Base-by-base conservation (phyloP, 64 coral and sea anemone species). In the Dendrophyllia cribrosa region DNA sequence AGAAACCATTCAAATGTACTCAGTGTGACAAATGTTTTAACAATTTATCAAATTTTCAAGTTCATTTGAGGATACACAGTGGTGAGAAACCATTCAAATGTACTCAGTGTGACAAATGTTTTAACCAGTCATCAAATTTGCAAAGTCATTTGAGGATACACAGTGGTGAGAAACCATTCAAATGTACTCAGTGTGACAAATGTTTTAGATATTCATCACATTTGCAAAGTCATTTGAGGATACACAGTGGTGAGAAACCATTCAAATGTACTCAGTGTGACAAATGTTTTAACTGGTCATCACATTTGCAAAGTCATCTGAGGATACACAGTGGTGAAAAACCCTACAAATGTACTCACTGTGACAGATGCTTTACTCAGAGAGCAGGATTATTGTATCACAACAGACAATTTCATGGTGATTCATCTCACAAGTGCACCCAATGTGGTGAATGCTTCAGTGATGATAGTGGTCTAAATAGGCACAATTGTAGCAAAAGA, bases 261-360 rank as follows among this genome's bases (percentile, higher is more conserved):
- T 82, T 82, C 7, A 56, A 82, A 82, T 82, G 78, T 82, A 12
- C 25, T 56, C 51, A 60, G 50, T 82, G 78, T 24, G 16, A 44
- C 20, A 82, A 58, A 58, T 51, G 15, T 51, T 82, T 82, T 60
- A 13, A 3, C 7, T 17, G 55, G 15, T 56, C 47, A 43, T n/a
- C 16, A 15, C 4, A 72, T 11, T 72, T 72, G 7, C 23, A 45
- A 34, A 15, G 0, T 5, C 70, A 72, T 14, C 0, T 72, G 34
- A 8, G 43, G 24, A 43, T 45, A 34, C 70, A 72, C 26, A 72
- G 24, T 45, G 70, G 70, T 1, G 70, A 46, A 26, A 72, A 16
- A 15, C 70, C 70, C 34, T 45, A 13, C 34, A 72, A 45, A 14
- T 72, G 70, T 45, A 34, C 23, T 34, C 9, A 72, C 2, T 72